A percentile compares a stretch with the other conserved stretches of the same genome.
phyloP scores from a whole-genome alignment of 2,113 vertebrate species.

The Myocastor coypus region DNA sequence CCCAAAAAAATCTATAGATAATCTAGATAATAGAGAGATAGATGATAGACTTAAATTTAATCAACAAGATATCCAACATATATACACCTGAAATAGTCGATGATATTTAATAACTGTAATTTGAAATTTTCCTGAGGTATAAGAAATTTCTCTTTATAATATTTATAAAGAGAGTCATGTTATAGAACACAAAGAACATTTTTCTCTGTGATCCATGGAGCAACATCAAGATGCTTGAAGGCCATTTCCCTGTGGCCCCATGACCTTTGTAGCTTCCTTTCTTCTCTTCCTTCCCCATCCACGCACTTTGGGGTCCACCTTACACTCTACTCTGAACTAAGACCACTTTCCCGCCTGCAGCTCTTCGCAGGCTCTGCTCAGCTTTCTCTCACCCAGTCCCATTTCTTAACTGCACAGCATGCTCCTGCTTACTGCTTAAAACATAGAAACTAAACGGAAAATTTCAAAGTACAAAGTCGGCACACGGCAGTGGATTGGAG shows the following conservation, averaged over 20 bases:
- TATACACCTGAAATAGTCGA: background rate
- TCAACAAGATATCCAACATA: background rate
- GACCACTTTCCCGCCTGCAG: background rate
- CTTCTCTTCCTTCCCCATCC: background rate
- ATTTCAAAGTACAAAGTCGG: slow-evolving; percentile 5
- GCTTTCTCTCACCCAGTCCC: background rate
- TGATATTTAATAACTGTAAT: background rate
- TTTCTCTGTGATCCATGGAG: slow-evolving; percentile 1
- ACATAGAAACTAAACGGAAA: background rate
- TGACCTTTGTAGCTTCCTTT: background rate
- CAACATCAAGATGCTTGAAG: background rate
- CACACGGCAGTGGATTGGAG: background rate
- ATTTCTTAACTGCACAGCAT: background rate
- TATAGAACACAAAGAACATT: background rate
- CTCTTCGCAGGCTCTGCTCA: background rate
- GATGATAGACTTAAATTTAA: slow-evolving; percentile 33
- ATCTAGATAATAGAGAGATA: background rate
- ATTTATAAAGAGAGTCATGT: background rate
- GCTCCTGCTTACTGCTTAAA: slow-evolving; percentile 29
- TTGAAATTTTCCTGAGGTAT: background rate
- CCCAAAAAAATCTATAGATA: background rate
- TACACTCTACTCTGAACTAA: background rate
- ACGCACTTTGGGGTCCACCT: too few species aligned
- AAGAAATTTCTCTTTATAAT: background rate
- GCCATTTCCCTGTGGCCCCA: background rate